Conservation (phyloP, 1,140 invertebrate genomes). For the Heliconius congener region DNA sequence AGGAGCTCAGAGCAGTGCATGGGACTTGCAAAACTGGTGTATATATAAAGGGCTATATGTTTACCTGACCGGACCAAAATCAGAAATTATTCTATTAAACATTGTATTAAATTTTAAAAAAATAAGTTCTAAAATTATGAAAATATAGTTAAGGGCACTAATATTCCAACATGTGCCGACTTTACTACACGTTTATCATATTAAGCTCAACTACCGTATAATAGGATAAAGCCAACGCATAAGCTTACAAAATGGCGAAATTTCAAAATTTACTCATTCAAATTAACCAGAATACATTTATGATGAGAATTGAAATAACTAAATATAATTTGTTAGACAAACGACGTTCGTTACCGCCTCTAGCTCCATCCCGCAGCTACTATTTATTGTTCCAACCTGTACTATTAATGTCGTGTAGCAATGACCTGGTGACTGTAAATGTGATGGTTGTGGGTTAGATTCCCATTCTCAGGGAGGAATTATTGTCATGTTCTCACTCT, state of each 20-base stretch:
- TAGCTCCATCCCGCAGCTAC: neutral
- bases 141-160: neutral
- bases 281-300: slow-evolving; percentile 32
- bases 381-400: neutral
- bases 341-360: neutral
- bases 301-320: slow-evolving; percentile 32
- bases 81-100: neutral
- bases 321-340: slow-evolving; percentile 19
- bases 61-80: no score
- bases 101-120: neutral
- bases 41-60: no score
- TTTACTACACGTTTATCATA: slow-evolving; percentile 1
- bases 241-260: slow-evolving; percentile 31
- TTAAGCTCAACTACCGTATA: slow-evolving; percentile 30
- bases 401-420: no score
- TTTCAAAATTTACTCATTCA: slow-evolving; percentile 37
- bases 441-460: no score
- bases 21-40: no score
- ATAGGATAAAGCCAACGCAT: slow-evolving; percentile 30
- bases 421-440: no score
- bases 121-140: neutral
- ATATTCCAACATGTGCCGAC: neutral
- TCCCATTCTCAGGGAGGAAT: no score
- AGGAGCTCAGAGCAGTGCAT: no score
- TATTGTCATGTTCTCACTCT: no score